A percentile compares a stretch with the other conserved stretches of the same genome.
Conservation (phyloP, 2,888 invertebrate genomes). For the Hermaeophaga mercurialis region DNA sequence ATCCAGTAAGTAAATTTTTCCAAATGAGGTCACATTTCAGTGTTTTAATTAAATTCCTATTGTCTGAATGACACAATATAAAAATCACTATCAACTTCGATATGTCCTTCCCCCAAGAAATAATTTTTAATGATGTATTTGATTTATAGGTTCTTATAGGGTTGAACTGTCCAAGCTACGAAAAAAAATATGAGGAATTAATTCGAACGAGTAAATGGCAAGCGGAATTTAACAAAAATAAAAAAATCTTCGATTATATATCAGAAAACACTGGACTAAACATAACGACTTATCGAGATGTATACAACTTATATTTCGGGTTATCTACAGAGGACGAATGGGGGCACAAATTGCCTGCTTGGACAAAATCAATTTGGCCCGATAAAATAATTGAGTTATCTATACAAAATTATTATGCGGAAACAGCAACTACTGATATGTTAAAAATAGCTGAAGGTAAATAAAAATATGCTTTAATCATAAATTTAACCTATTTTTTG, state of each 20-base stretch:
- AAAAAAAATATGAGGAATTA: conserved; percentile 35
- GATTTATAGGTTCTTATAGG: conserved; percentile 34
- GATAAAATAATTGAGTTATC: conserved; percentile 49
- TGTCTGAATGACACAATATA: too few relatives aligned
- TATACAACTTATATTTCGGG: conserved; percentile 66
- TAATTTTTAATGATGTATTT: background rate
- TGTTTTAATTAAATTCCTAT: too few relatives aligned
- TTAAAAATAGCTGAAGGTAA: conserved; percentile 39
- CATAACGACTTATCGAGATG: conserved; percentile 62
- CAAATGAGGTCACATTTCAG: background rate
- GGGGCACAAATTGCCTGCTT: conserved; percentile 53
- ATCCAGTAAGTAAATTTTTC: conserved; percentile 29
- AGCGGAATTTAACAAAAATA: conserved; percentile 55
- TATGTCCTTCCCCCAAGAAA: too few relatives aligned
- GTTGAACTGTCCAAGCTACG: conserved; percentile 40
- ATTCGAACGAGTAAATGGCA: conserved; percentile 51
- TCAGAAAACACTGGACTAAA: conserved; percentile 59
- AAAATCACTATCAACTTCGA: too few relatives aligned
- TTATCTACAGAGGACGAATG: conserved; percentile 64
- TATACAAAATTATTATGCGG: conserved; percentile 39
- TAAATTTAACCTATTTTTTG: too few relatives aligned
- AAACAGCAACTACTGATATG: conserved; percentile 47
- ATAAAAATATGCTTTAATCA: too few relatives aligned
- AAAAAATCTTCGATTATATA: conserved; percentile 59
- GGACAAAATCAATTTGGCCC: conserved; percentile 54